Conservation (phyloP, 2,888 invertebrate genomes). For the Oasisia sp. region DNA sequence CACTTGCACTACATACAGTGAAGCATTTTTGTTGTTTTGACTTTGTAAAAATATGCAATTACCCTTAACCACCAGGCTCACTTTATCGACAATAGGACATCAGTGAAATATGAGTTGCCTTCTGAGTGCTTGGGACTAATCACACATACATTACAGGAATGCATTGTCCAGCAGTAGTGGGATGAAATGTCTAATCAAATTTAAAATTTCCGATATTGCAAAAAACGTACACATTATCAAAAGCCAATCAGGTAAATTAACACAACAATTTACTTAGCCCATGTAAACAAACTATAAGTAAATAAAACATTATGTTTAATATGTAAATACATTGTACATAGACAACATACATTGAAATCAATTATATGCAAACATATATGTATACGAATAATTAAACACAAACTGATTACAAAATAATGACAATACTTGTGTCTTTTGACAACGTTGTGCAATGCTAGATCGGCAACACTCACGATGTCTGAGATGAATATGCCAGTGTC, state of each 20-base stretch:
- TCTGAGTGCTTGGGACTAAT: background rate
- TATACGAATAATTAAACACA: constrained; percentile 8
- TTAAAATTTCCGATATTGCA: background rate
- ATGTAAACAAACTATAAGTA: no score
- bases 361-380: background rate
- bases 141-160: no score
- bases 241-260: no score
- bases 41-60: no score
- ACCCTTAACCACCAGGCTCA: background rate
- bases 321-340: no score
- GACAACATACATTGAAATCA: background rate
- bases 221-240: no score
- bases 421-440: background rate
- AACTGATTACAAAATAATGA: background rate
- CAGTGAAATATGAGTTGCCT: background rate
- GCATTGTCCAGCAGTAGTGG: no score
- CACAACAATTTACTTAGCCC: no score
- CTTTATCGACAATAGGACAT: background rate
- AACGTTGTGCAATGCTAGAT: background rate
- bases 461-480: constrained; percentile 80
- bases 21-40: no score
- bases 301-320: no score
- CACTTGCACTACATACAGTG: no score
- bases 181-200: no score
- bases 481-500: constrained; percentile 87